phyloP scores from a whole-genome alignment of 2,113 vertebrate genomes.

The Herpetotheres cachinnans region DNA sequence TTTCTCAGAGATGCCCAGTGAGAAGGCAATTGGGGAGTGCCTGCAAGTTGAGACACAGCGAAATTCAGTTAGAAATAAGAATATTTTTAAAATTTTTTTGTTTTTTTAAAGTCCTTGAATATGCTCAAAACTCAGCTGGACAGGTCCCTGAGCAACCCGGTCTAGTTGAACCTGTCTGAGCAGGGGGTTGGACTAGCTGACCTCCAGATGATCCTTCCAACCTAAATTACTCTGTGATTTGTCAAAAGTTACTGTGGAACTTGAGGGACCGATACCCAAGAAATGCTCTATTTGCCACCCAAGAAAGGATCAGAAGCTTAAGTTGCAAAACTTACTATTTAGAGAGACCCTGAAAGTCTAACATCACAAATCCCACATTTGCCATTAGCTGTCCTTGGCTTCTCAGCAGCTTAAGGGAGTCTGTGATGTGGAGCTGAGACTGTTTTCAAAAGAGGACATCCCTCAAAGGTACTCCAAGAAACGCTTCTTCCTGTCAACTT shows the following conservation, averaged over 20 bases:
- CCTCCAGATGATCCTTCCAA: background rate
- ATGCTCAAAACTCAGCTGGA: background rate
- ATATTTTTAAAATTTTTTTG: background rate
- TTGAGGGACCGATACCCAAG: rapidly evolving
- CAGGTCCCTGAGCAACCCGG: background rate
- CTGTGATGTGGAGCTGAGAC: background rate
- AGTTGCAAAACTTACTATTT: background rate
- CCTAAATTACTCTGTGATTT: background rate
- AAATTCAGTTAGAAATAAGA: background rate
- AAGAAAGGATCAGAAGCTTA: background rate
- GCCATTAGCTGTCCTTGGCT: background rate
- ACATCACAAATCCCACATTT: background rate
- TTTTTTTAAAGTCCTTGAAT: background rate
- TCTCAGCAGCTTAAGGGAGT: background rate
- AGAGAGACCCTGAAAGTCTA: background rate
- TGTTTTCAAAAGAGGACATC: background rate
- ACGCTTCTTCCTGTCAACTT: background rate
- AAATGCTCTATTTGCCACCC: background rate
- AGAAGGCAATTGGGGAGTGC: background rate
- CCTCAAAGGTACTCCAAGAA: background rate
- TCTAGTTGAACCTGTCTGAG: background rate
- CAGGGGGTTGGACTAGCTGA: background rate
- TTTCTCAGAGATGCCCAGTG: background rate
- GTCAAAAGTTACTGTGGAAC: background rate
- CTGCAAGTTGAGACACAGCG: background rate